phyloP scores from a whole-genome alignment of 2,888 invertebrate species.

The Diaperis boleti region DNA sequence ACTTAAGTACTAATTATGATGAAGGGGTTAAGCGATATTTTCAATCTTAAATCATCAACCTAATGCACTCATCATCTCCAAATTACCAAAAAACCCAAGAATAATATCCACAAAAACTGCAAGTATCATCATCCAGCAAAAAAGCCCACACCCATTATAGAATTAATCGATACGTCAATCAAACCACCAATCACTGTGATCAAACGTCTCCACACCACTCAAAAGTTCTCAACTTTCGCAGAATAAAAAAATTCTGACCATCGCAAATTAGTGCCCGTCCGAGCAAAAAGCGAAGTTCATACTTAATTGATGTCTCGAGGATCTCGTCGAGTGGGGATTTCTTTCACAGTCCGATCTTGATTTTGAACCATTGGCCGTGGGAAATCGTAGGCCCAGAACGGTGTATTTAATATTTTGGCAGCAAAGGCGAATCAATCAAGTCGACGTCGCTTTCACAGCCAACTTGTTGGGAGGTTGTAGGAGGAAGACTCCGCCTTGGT shows the following conservation, averaged over 20 bases:
- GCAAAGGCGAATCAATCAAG: constrained; percentile 42
- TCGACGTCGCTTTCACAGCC: constrained; percentile 18
- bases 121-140: neutral
- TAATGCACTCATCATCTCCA: too few species aligned
- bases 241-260: neutral
- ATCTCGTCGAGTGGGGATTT: constrained; percentile 13
- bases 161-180: neutral
- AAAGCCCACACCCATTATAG: neutral
- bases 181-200: neutral
- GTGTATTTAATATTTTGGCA: constrained; percentile 42
- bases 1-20: too few species aligned
- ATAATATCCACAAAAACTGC: too few species aligned
- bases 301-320: constrained; percentile 1
- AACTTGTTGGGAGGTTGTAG: constrained; percentile 43
- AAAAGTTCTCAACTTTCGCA: neutral
- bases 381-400: constrained; percentile 5
- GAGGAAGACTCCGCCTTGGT: constrained; percentile 43
- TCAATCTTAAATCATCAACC: too few species aligned
- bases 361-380: constrained; percentile 33
- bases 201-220: neutral
- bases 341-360: constrained; percentile 16
- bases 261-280: neutral
- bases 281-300: neutral
- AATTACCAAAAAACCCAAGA: too few species aligned
- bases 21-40: too few species aligned